These are phyloP conservation scores for Galago senegalensis DNA, from an alignment of 2,797 vertebrate genomes.

Conservation along the genomic window DNA sequence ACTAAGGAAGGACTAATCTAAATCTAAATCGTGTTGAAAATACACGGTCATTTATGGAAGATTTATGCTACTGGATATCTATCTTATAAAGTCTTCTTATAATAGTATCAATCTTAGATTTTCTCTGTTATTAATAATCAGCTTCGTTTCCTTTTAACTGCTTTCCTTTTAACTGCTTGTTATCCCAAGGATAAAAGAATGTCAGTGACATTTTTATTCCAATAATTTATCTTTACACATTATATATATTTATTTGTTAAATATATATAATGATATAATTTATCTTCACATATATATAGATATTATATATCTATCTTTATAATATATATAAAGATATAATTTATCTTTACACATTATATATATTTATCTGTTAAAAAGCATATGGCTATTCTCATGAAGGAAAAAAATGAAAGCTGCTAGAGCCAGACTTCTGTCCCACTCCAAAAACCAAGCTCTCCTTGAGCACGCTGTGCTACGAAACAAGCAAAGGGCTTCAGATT, in stretches of 20 bases:
- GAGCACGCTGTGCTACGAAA: not conserved
- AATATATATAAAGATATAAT: not conserved
- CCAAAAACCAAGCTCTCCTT: not conserved
- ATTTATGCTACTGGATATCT: constrained; percentile 51
- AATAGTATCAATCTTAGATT: constrained; percentile 29
- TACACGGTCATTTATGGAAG: not conserved
- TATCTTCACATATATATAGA: too few species aligned
- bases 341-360: not conserved
- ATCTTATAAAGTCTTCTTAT: constrained; percentile 49
- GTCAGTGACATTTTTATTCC: not conserved
- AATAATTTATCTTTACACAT: not conserved
- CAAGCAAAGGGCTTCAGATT: not conserved
- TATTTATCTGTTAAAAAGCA: not conserved
- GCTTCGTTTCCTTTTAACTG: constrained; percentile 23
- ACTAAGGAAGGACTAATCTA: constrained; percentile 65
- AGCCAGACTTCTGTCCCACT: not conserved
- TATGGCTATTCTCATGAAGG: not conserved
- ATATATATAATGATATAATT: too few species aligned
- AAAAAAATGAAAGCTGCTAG: not conserved
- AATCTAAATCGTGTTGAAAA: constrained; percentile 42
- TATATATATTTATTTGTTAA: not conserved
- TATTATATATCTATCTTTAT: too few species aligned
- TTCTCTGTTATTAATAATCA: constrained; percentile 45
- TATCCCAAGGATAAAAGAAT: not conserved
- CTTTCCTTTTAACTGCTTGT: not conserved